Percentiles rank a stretch among this genome's conserved stretches.
These are phyloP conservation scores for Pachypsylla venusta DNA, from an alignment of 1,140 invertebrate genomes.

Conservation along the genomic window DNA sequence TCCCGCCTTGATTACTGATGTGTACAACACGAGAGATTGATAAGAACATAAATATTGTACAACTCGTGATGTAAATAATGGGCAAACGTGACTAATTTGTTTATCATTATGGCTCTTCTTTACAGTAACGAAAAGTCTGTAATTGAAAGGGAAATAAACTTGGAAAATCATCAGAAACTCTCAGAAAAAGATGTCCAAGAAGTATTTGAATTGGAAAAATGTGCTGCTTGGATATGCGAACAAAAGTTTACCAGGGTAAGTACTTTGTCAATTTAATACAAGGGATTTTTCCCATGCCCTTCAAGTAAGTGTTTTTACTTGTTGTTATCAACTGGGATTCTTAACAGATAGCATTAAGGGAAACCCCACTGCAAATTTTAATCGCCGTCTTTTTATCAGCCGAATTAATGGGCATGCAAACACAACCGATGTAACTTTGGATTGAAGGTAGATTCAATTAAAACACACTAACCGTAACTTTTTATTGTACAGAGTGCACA, in stretches of 20 bases:
- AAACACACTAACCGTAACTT: not conserved
- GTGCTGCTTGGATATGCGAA: not conserved
- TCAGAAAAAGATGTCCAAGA: not conserved
- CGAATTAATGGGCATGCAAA: too few species aligned
- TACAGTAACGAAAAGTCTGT: constrained; percentile 5
- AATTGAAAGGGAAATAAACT: not conserved
- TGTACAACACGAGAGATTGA: not conserved
- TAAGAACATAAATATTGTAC: not conserved
- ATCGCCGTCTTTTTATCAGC: too few species aligned
- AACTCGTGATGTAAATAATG: not conserved
- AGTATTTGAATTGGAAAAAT: not conserved
- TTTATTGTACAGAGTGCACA: not conserved
- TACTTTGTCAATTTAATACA: not conserved
- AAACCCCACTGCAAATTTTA: not conserved
- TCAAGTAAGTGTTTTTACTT: not conserved
- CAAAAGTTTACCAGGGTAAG: not conserved
- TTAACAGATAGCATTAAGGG: not conserved
- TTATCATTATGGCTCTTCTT: not conserved
- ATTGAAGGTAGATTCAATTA: not conserved
- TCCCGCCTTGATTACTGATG: too few species aligned
- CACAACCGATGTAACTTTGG: not conserved
- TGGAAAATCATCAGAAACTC: not conserved
- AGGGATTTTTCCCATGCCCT: constrained; percentile 1
- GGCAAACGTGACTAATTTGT: not conserved
- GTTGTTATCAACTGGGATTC: not conserved